phyloP scores from a whole-genome alignment of 2,113 vertebrate species.

The Oryzias javanicus region DNA sequence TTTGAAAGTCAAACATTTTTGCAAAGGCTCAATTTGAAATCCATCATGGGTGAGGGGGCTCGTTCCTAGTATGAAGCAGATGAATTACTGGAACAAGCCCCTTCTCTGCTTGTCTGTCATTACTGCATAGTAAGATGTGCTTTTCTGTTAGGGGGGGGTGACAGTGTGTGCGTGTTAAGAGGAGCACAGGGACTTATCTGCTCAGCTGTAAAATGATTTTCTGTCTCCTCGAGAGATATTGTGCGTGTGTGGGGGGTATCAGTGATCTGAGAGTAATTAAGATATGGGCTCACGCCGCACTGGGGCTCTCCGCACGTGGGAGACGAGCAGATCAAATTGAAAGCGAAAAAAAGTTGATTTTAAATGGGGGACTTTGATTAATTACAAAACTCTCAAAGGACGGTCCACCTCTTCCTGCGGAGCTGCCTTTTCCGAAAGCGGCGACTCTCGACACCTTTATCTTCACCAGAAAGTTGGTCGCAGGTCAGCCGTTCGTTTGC shows the following conservation, averaged over 20 bases:
- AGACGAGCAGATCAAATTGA: slow-evolving; percentile 67
- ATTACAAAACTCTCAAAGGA: slow-evolving; percentile 70
- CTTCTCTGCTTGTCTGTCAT: slow-evolving; percentile 63
- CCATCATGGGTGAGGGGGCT: slow-evolving; percentile 48
- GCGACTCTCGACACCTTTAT: slow-evolving; percentile 57
- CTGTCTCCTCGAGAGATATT: slow-evolving; percentile 64
- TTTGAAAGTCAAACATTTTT: slow-evolving; percentile 62
- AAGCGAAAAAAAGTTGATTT: slow-evolving; percentile 59
- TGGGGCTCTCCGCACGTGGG: slow-evolving; percentile 56
- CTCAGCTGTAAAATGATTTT: slow-evolving; percentile 78
- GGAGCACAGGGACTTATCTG: slow-evolving; percentile 72
- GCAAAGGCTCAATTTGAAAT: slow-evolving; percentile 60
- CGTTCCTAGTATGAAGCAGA: slow-evolving; percentile 53
- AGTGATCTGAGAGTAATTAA: slow-evolving; percentile 76
- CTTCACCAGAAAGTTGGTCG: slow-evolving; percentile 61
- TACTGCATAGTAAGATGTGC: slow-evolving; percentile 62
- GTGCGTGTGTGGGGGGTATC: slow-evolving; percentile 58
- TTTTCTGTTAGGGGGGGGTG: slow-evolving; percentile 29
- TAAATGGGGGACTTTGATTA: slow-evolving; percentile 70
- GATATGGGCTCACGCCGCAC: slow-evolving; percentile 71
- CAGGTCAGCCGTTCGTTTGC: slow-evolving; percentile 39
- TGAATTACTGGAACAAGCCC: slow-evolving; percentile 57
- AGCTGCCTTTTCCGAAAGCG: slow-evolving; percentile 50
- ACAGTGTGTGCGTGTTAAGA: slow-evolving; percentile 40
- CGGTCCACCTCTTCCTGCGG: slow-evolving; percentile 40